phyloP scores from a whole-genome alignment of 2,888 invertebrate genomes.

The Conomelus anceps region DNA sequence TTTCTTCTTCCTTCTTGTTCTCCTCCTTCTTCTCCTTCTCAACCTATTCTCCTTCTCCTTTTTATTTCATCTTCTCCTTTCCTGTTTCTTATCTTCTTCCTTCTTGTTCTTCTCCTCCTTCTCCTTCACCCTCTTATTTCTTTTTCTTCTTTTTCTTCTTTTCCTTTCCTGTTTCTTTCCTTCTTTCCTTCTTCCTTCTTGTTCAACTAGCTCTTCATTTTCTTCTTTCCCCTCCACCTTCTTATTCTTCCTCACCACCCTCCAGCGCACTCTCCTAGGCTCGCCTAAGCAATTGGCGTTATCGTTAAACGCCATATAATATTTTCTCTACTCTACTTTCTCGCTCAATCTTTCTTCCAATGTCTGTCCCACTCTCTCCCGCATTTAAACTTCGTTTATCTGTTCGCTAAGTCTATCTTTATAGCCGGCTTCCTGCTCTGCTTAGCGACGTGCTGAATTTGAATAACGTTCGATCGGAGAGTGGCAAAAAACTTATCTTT shows the following conservation, averaged over 20 bases:
- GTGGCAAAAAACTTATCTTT: background rate
- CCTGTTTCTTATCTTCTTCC: background rate
- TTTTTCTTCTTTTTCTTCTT: too few species aligned
- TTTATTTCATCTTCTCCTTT: background rate
- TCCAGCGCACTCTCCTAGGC: background rate
- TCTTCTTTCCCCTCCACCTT: background rate
- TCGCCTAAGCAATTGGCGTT: background rate
- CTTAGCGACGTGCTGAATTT: background rate
- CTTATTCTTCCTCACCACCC: background rate
- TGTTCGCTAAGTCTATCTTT: background rate
- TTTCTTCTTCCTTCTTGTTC: too few species aligned
- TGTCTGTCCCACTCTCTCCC: background rate
- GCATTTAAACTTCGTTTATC: background rate
- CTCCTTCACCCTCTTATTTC: background rate
- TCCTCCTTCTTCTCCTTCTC: background rate
- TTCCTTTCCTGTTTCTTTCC: background rate
- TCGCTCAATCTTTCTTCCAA: background rate
- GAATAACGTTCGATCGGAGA: background rate
- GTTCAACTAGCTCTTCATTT: background rate
- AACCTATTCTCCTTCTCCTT: background rate
- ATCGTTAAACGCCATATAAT: background rate
- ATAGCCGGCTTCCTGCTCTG: background rate
- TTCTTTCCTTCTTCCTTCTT: background rate
- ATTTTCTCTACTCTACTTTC: background rate
- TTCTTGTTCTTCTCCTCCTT: background rate